Evolutionary conservation across 1,140 invertebrate species (phyloP).

Genomic region (Cotesia vestalis): DNA sequence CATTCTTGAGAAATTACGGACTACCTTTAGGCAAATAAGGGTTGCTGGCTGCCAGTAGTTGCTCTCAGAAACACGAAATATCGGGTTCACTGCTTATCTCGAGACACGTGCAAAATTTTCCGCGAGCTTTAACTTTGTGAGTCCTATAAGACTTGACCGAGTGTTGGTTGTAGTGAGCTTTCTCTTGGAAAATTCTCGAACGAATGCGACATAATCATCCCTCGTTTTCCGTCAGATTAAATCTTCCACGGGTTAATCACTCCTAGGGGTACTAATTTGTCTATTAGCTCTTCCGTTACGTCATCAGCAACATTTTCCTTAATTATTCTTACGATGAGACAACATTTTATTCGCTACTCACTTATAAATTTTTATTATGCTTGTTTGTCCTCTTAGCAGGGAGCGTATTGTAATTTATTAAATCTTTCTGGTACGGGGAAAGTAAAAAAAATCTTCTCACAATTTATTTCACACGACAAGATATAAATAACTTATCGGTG

Average conservation of each 20-base stretch:
- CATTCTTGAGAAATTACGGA: slow-evolving; percentile 13
- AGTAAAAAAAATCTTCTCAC: background rate
- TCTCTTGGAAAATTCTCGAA: slow-evolving; percentile 36
- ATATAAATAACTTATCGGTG: no score
- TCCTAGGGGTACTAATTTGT: slow-evolving; percentile 37
- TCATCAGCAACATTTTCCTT: slow-evolving; percentile 33
- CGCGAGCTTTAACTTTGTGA: slow-evolving; percentile 13
- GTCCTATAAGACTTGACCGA: slow-evolving; percentile 23
- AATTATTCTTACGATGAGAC: slow-evolving; percentile 27
- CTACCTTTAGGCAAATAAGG: slow-evolving; percentile 13
- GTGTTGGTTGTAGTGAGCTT: background rate
- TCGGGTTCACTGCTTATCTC: slow-evolving; percentile 17
- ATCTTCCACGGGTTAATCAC: slow-evolving; percentile 40
- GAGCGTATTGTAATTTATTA: no score
- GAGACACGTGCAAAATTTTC: slow-evolving; percentile 23
- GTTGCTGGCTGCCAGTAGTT: background rate
- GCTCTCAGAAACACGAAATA: slow-evolving; percentile 16
- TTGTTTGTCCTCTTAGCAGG: no score
- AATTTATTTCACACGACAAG: no score
- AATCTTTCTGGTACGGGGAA: no score
- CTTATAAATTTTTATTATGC: no score
- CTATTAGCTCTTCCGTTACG: slow-evolving; percentile 22
- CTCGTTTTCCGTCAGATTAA: slow-evolving; percentile 42
- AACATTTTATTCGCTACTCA: background rate
- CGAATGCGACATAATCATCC: slow-evolving; percentile 39